Evolutionary conservation across 2,888 invertebrate species (phyloP), one percentile per base, ranked within the genome.

Genomic region (Eilema depressum): DNA sequence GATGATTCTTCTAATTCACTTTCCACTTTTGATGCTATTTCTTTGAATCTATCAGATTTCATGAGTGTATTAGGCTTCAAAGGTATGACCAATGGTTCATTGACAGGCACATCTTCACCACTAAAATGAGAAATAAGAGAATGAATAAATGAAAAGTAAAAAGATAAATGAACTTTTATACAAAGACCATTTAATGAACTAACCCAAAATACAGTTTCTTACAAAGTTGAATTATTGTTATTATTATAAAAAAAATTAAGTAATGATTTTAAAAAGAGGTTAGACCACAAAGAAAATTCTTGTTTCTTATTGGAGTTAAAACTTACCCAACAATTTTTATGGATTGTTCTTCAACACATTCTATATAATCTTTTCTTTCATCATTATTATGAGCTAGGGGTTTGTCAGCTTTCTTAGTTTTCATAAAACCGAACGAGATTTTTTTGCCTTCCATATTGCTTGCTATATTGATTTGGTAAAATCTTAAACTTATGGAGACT

Each of bases 401-500:
- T 82, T 93, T 94, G 30, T 92, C 93, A 56, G 86, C 85, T 83
- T 94, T 95, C 77, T 93, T 94, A 0, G 96, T 95, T 95, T 98
- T 98, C 83, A 95, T 96, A 92, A 98, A 98, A 64, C 97, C 97
- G 89, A 98, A 98, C 0, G 98, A 98, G 86, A 98, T 97, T 89
- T 98, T 98, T 80, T 97, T 97, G 67, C 93, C 90, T 79, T 97
- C 97, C 96, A 96, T 96, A 79, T 83, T 86, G 75, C n/a, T 68
- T 68, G 47, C n/a, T 11, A 53, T 61, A 41, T 74, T 59, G 68
- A 63, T 66, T 68, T n/a, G 60, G n/a, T 47, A n/a, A 53, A 53
- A 53, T 53, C n/a, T 20, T 53, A 53, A 53, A n/a, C 8, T 8
- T 53, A n/a, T n/a, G n/a, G n/a, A 20, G 2, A n/a, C 20, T 53